Evolutionary conservation across 2,113 vertebrate species (phyloP).

Genomic region (Cnemophilus loriae): DNA sequence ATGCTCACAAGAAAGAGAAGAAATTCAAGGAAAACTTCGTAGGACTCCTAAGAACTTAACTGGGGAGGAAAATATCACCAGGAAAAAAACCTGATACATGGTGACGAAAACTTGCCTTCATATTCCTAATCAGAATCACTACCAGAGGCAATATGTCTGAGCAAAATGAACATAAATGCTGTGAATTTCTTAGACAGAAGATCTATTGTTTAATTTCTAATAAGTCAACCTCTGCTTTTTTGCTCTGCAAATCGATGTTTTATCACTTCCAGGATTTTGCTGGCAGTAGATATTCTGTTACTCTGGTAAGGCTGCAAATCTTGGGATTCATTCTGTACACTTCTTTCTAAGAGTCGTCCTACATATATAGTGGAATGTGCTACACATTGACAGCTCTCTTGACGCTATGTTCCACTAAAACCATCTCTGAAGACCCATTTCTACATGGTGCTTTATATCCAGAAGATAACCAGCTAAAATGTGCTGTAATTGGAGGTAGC

Average conservation of each 20-base stretch:
- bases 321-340: neutral
- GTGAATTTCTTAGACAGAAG: neutral
- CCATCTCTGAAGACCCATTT: neutral
- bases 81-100: neutral
- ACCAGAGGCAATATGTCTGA: neutral
- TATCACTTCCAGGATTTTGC: neutral
- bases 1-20: neutral
- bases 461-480: neutral
- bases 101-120: neutral
- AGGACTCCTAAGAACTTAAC: neutral
- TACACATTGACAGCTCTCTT: neutral
- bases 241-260: neutral
- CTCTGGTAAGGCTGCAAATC: neutral
- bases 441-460: neutral
- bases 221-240: neutral
- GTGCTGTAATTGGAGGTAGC: neutral
- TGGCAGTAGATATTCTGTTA: neutral
- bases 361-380: neutral
- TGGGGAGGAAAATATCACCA: fast-evolving
- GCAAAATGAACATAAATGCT: neutral
- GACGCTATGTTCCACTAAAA: neutral
- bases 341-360: neutral
- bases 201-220: neutral
- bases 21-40: neutral
- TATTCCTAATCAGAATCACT: neutral